Evolutionary conservation across 1,140 invertebrate genomes (phyloP).

Genomic region (Physella acuta): DNA sequence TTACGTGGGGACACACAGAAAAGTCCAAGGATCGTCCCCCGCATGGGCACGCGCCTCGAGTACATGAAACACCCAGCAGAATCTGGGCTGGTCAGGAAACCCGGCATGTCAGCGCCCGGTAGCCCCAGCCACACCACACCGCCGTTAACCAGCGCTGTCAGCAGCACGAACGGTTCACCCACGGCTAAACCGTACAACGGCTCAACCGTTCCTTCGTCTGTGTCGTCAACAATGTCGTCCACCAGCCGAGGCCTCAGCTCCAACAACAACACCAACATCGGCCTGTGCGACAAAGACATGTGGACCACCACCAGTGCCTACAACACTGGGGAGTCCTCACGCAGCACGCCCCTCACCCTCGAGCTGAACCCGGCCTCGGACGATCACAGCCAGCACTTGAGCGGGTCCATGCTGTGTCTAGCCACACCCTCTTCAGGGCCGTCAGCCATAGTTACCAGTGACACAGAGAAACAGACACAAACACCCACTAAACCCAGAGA

Average conservation of each 20-base stretch:
- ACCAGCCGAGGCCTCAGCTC: slow-evolving; percentile 25
- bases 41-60: slow-evolving; percentile 64
- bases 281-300: slow-evolving; percentile 38
- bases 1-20: slow-evolving; percentile 36
- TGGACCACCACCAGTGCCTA: slow-evolving; percentile 68
- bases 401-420: slow-evolving; percentile 56
- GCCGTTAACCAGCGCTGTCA: neutral
- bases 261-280: slow-evolving; percentile 21
- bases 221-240: slow-evolving; percentile 33
- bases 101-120: neutral
- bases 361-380: slow-evolving; percentile 64
- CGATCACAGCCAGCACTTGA: slow-evolving; percentile 46
- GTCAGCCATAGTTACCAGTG: slow-evolving; percentile 38
- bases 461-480: slow-evolving; percentile 56
- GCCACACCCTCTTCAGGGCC: slow-evolving; percentile 39
- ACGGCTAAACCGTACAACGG: slow-evolving; percentile 12
- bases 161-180: neutral
- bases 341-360: slow-evolving; percentile 68
- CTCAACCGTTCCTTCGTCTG: slow-evolving; percentile 17
- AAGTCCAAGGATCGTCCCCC: slow-evolving; percentile 55
- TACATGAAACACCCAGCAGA: slow-evolving; percentile 47
- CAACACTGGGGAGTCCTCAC: slow-evolving; percentile 74
- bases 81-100: slow-evolving; percentile 18
- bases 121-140: neutral
- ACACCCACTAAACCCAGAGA: slow-evolving; percentile 45